phyloP scores from a whole-genome alignment of 2,888 invertebrate species.

The Parnassius apollo region DNA sequence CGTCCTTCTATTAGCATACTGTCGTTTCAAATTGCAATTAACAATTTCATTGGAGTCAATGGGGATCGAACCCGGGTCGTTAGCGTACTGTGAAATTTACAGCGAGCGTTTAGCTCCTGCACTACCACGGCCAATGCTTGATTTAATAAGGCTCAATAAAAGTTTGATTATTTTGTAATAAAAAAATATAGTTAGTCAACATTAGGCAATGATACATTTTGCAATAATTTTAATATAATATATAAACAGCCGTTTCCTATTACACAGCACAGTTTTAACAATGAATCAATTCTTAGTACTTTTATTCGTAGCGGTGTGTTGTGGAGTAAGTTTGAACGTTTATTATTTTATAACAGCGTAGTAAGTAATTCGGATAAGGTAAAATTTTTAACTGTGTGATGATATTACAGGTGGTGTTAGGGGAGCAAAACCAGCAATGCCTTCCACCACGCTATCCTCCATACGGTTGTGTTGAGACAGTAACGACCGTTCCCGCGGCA shows the following conservation, averaged over 20 bases:
- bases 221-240: constrained; percentile 37
- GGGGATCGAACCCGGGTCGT: too few relatives aligned
- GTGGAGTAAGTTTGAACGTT: constrained; percentile 11
- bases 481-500: constrained; percentile 5
- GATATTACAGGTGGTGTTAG: constrained; percentile 10
- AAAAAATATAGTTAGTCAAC: background rate
- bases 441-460: constrained; percentile 15
- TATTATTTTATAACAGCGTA: background rate
- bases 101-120: too few relatives aligned
- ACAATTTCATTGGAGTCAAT: too few relatives aligned
- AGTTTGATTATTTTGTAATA: background rate
- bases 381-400: too few relatives aligned
- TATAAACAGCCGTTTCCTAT: constrained; percentile 33
- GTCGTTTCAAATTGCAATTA: too few relatives aligned
- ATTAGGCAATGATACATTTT: constrained; percentile 32
- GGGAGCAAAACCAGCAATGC: constrained; percentile 4
- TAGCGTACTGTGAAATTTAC: too few relatives aligned
- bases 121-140: too few relatives aligned
- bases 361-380: too few relatives aligned
- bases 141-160: too few relatives aligned
- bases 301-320: constrained; percentile 14
- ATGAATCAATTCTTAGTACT: constrained; percentile 22
- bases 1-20: too few relatives aligned
- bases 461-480: constrained; percentile 18
- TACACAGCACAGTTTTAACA: constrained; percentile 8